A percentile compares a stretch with the other conserved stretches of the same genome.
Evolutionary conservation across 2,888 invertebrate species (phyloP).

Genomic region (Harmothoe impar): DNA sequence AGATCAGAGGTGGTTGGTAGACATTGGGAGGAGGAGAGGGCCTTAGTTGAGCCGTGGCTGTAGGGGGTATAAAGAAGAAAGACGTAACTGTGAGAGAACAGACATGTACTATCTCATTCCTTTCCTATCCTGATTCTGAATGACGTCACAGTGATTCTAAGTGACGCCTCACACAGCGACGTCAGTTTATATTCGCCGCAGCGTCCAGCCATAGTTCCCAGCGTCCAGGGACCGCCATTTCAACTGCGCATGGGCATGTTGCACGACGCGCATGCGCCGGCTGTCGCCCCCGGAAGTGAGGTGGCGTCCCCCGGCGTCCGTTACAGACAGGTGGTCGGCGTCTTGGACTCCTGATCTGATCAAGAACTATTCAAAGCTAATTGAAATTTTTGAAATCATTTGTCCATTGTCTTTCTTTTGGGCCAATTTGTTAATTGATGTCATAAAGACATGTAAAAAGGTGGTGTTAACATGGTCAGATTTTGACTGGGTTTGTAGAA

Average conservation of each 20-base stretch:
- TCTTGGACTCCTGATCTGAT: slow-evolving; percentile 52
- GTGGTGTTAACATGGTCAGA: slow-evolving; percentile 20
- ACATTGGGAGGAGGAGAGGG: too few relatives aligned
- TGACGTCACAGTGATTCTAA: too few relatives aligned
- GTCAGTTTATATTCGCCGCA: too few relatives aligned
- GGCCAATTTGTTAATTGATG: slow-evolving; percentile 49
- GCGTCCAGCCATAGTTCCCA: background rate
- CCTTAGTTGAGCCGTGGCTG: too few relatives aligned
- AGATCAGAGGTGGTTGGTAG: too few relatives aligned
- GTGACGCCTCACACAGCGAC: too few relatives aligned
- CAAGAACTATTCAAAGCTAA: slow-evolving; percentile 55
- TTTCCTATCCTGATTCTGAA: too few relatives aligned
- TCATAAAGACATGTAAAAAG: slow-evolving; percentile 6
- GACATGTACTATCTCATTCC: too few relatives aligned
- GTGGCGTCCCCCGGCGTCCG: slow-evolving; percentile 27
- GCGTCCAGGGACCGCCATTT: background rate
- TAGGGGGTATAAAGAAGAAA: too few relatives aligned
- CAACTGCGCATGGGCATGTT: slow-evolving; percentile 18
- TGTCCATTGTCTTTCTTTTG: slow-evolving; percentile 30
- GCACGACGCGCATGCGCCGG: background rate
- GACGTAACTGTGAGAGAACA: too few relatives aligned
- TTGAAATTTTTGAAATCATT: slow-evolving; percentile 52
- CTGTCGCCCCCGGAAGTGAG: background rate
- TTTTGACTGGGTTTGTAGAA: slow-evolving; percentile 1
- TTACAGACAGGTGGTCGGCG: slow-evolving; percentile 37